phyloP scores from a whole-genome alignment of 1,140 invertebrate species.

The Penaeus vannamei region DNA sequence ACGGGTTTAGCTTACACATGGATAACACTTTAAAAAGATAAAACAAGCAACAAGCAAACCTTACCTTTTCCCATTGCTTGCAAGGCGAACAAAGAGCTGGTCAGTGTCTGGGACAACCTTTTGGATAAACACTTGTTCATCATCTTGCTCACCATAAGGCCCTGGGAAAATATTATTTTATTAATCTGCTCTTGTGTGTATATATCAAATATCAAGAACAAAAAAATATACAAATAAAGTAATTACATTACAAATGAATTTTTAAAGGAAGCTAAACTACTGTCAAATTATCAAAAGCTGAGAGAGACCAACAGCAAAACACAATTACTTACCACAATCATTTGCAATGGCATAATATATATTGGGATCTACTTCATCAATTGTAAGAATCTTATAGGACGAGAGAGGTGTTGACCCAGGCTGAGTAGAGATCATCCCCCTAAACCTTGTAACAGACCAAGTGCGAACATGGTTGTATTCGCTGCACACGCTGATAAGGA shows the following conservation, averaged over 20 bases:
- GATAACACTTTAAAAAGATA: no score
- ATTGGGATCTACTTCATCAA: slow-evolving; percentile 86
- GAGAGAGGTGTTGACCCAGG: slow-evolving; percentile 96
- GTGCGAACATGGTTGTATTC: slow-evolving; percentile 98
- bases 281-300: background rate
- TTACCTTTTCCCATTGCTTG: slow-evolving; percentile 93
- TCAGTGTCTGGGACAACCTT: slow-evolving; percentile 97
- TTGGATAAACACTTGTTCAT: slow-evolving; percentile 98
- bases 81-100: slow-evolving; percentile 92
- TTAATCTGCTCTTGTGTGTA: background rate
- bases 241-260: background rate
- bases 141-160: slow-evolving; percentile 97
- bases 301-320: background rate
- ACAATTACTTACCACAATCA: slow-evolving; percentile 75
- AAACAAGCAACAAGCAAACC: background rate
- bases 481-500: slow-evolving; percentile 96
- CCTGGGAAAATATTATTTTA: slow-evolving; percentile 75
- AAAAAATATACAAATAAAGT: background rate
- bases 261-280: no score
- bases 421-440: slow-evolving; percentile 96
- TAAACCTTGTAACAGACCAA: slow-evolving; percentile 95
- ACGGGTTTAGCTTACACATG: no score
- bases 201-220: slow-evolving; percentile 3
- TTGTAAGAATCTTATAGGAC: slow-evolving; percentile 93
- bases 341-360: slow-evolving; percentile 67